Conservation (phyloP, 2,113 vertebrate genomes). For the Ammodytes dubius region DNA sequence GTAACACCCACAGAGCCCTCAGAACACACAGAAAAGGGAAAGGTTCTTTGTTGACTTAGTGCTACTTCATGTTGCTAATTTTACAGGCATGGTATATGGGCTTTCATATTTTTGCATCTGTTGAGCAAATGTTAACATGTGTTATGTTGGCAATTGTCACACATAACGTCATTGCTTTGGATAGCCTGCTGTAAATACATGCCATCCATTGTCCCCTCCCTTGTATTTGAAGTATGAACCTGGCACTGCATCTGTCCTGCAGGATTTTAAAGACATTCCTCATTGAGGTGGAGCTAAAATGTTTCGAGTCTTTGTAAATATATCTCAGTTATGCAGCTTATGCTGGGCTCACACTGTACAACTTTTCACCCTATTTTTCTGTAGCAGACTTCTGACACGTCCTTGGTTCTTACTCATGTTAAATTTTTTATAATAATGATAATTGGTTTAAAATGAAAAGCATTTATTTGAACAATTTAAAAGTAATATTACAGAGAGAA, state of each 20-base stretch:
- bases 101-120: slow-evolving; percentile 47
- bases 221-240: slow-evolving; percentile 21
- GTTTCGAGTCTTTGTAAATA: neutral
- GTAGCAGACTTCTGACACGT: too few relatives aligned
- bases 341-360: too few relatives aligned
- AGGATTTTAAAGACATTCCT: slow-evolving; percentile 32
- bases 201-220: slow-evolving; percentile 19
- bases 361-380: too few relatives aligned
- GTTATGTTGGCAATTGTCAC: slow-evolving; percentile 38
- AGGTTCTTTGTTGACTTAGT: neutral
- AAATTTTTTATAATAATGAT: too few relatives aligned
- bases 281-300: slow-evolving; percentile 33
- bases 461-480: too few relatives aligned
- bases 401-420: too few relatives aligned
- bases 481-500: too few relatives aligned
- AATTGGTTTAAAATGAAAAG: too few relatives aligned
- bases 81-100: slow-evolving; percentile 22
- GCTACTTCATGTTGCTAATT: slow-evolving; percentile 53
- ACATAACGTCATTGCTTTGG: neutral
- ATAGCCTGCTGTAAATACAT: neutral
- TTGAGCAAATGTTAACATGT: slow-evolving; percentile 55
- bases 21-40: neutral
- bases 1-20: neutral
- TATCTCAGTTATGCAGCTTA: neutral
- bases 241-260: slow-evolving; percentile 31